Evolutionary conservation across 2,113 vertebrate genomes (phyloP), one percentile per base, ranked within the genome.

Genomic region (Etheostoma spectabile): DNA sequence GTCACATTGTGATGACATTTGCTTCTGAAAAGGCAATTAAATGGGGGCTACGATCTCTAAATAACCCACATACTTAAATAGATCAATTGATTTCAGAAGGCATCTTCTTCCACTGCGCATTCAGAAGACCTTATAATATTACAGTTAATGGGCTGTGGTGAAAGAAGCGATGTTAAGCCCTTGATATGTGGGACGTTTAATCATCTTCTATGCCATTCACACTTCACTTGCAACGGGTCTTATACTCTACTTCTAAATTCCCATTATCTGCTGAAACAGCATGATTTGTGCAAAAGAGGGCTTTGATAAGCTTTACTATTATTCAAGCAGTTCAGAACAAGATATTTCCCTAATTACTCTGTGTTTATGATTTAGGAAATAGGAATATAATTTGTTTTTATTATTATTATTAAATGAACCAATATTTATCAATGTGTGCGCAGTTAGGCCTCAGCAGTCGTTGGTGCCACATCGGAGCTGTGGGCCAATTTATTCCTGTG

Each of bases 71-170:
- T 67, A 69, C 85, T 65, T 85, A 88, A 86, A 91, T 74, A 88
- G 85, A 93, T 93, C 87, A 82, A 72, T 88, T 83, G 89, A 91
- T 93, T 90, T 91, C 30, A 77, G 82, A 81, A 82, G 82, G 86
- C 77, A 75, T 87, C 22, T 56, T 72, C 68, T 55, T 67, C 35
- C 74, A 24, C 57, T 72, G 75, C 61, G 68, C 88, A 82, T 48
- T 49, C 56, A 87, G 70, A 67, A 65, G 73, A 70, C 38, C 71
- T 73, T 83, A 75, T 74, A 63, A 80, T 77, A 79, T 87, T 82
- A 68, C 77, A 74, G 79, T 75, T 89, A 89, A 92, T 91, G 87
- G 84, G 81, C 87, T 56, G 24, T 33, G 77, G 46, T 77, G 77
- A 86, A 84, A 80, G 67, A 75, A 64, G 22, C 30, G 21, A 85